Evolutionary conservation across 2,797 vertebrate genomes (phyloP), one percentile per base, ranked within the genome.

Genomic region (Acipenser transmontanus): DNA sequence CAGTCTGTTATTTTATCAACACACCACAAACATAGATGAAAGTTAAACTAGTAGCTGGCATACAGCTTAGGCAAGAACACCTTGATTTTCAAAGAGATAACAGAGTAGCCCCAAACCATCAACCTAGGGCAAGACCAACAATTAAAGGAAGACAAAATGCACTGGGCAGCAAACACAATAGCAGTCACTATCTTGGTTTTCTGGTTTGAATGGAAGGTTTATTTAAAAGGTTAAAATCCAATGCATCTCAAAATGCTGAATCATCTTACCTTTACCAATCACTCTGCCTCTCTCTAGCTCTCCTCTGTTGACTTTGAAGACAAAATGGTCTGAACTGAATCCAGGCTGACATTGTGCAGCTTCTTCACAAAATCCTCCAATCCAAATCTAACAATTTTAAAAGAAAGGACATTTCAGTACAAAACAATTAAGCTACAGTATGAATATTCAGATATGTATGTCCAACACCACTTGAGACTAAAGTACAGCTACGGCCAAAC

Each of bases 221-320:
- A 8, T 6, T n/a, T 8, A 59, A 6, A 17, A 13, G 10, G 10
- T 4, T 1, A 6, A 54, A 47, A 17, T 11, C 59, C 6, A 13
- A 13, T 1, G 7, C 60, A 17, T 8, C 9, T 20, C 49, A 65
- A 59, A 48, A 48, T 1, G 6, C 11, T 56, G 13, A 48, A 59
- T 7, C 34, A 4, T 11, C 68, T 68, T 80, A 90, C 89, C 89
- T 85, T 61, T 84, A 34, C 88, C 88, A 20, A 91, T 70, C 34
- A 61, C 69, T 0, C 10, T 69, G 8, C 73, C 72, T 0, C 0
- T 56, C 0, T 8, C 52, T 62, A 90, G 78, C 1, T 66, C 70
- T 34, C 20, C 63, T 50, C 65, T 74, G 71, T 14, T 14, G 52
- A 88, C 82, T 70, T 47, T 78, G 72, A 89, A 80, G 59, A 76